Base-by-base conservation (phyloP, 2,888 invertebrate species). In the Plusia festucae region DNA sequence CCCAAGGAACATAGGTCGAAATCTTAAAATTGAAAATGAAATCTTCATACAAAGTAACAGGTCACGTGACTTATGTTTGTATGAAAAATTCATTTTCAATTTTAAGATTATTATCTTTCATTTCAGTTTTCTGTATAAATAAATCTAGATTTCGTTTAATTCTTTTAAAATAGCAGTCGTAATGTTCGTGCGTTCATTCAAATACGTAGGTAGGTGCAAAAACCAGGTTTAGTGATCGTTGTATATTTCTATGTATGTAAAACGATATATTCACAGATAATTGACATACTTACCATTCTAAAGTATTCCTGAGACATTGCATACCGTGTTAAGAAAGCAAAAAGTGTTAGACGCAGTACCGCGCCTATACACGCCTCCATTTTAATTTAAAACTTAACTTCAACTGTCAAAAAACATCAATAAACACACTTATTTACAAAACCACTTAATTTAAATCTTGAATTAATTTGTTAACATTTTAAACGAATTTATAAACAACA, bases 251-350 rank as follows among this genome's bases (percentile, higher is more conserved):
- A 46, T 18, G 18, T 46, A 68, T 68, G 58, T 67, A 60, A 70
- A 65, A 67, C 61, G 51, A 52, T 64, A 24, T 53, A 59, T 66
- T 51, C 40, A 8, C 18, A 65, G 20, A 46, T 76, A 79, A 79
- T 76, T 70, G 55, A 53, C 57, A 64, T 70, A 89, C 94, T 93
- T 76, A 95, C 94, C 94, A 93, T 93, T 86, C 92, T 91, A 70
- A 92, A 91, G 84, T 93, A 92, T 59, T 93, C 93, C 77, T 93
- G 84, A 27, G 87, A 83, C 69, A 82, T 76, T 84, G 87, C 94
- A 88, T 92, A 81, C 85, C 91, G 87, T 83, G 90, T 88, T 87
- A 84, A 91, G 91, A 93, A 91, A 92, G 93, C 91, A 89, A 94
- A 85, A 79, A 92, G 73, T 79, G 88, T 68, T 57, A 82, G 78